Evolutionary conservation across 2,888 invertebrate genomes (phyloP), one percentile per base, ranked within the genome.

Genomic region (Erebia ligea): DNA sequence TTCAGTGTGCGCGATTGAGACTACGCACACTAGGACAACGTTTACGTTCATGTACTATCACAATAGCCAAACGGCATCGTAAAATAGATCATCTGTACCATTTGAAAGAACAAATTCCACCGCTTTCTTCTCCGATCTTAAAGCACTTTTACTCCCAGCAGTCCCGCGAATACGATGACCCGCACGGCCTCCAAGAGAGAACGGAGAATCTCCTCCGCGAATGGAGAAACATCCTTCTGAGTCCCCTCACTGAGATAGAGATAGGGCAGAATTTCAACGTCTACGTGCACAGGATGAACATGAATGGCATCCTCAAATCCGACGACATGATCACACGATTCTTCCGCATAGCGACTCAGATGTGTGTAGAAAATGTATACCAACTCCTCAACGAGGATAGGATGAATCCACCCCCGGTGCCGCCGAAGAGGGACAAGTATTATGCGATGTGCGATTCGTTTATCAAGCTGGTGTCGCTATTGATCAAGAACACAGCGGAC

Each of bases 261-360:
- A 95, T 97, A 0, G 96, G 96, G 0, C 98, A 98, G 88, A 98
- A 98, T 56, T 99, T 99, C 88, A 96, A 97, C 75, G 92, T 97
- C 77, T 99, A 99, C 89, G 98, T 99, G 4, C 98, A 98, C 82
- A 97, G 98, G 88, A 98, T 99, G 98, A 99, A 99, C 86, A 95
- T 97, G 87, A 81, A 90, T 59, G 92, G 99, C 5, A 98, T 99
- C 73, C 75, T 93, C 99, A 99, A 99, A 88, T 98, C 99, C 0
- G 99, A 99, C 84, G 99, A 99, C 84, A 94, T 99, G 82, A 99
- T 99, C 75, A 98, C 99, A 0, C 94, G 99, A 71, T 99, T 99
- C 94, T 99, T 99, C 94, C 96, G 99, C 58, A 95, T 99, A 73
- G 98, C 98, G 69, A 98, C 98, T 0, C 98, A 99, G 87, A 96